Base-by-base conservation (phyloP, 2,888 invertebrate species). In the Patella ulyssiponensis region DNA sequence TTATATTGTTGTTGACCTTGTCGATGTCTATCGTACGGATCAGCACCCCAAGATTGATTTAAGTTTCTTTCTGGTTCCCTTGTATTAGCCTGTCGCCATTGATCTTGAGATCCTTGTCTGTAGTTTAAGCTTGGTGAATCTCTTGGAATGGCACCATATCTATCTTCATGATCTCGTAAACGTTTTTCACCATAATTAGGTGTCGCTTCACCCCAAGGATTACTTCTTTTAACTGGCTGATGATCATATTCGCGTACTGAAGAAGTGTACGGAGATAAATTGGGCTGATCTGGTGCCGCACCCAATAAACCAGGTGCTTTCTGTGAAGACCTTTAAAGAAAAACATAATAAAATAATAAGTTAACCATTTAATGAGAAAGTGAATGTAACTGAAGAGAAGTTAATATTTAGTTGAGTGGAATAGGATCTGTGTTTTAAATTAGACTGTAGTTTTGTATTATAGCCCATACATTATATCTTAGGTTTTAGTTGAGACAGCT, bases 1-100 rank as follows among this genome's bases (percentile, higher is more conserved):
- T 27, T 64, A 69, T 73, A 51, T 9, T 73, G 77, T 69, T 73
- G 74, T 44, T 74, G 54, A 33, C 58, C 58, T n/a, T 54, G 74
- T 17, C 64, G 58, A 11, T 69, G 69, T 52, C 64, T 58, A 15
- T 11, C 64, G 12, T 74, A 69, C 11, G 64, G 33, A 53, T 54
- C 56, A 23, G 74, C 14, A 64, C 64, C 64, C 64, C 64, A 64
- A 15, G 20, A 20, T 1, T 20, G 64, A 64, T 64, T 23, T 11
- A 12, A 64, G 23, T 64, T n/a, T 23, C 64, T 64, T 23, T 20
- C 64, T 64, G 20, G 64, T 64, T 64, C 64, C 23, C 64, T 20
- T 23, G 20, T 64, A 23, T 20, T 20, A 23, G 64, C 20, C 23
- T 20, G 20, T 23, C 64, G 20, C 64, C 64, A 64, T 64, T 64